Conservation (phyloP, 1,140 invertebrate species). For the Diprion similis region DNA sequence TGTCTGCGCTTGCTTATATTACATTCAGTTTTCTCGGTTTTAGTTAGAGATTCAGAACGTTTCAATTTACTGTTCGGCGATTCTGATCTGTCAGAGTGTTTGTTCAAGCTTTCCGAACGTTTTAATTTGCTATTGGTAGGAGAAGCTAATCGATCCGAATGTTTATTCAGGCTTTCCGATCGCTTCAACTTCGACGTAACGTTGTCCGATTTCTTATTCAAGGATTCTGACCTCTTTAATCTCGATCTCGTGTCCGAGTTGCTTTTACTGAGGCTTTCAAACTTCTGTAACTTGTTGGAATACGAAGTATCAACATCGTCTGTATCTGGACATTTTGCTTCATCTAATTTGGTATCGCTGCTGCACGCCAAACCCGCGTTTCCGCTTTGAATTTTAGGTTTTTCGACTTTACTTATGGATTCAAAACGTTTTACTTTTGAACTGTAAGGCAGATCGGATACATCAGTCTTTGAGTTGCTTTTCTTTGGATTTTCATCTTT, state of each 20-base stretch:
- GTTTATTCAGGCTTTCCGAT: constrained; percentile 59
- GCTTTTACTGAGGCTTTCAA: constrained; percentile 53
- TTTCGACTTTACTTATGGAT: background rate
- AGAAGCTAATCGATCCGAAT: constrained; percentile 54
- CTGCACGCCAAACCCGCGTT: background rate
- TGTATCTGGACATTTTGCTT: constrained; percentile 5
- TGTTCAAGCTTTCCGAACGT: constrained; percentile 66
- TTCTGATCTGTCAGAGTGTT: constrained; percentile 57
- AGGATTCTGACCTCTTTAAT: constrained; percentile 67
- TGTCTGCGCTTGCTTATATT: constrained; percentile 78
- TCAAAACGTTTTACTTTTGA: constrained; percentile 31
- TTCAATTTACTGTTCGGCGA: constrained; percentile 61
- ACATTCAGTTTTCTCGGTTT: constrained; percentile 83
- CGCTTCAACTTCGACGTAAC: constrained; percentile 54
- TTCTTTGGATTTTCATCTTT: constrained; percentile 39
- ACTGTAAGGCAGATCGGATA: constrained; percentile 7
- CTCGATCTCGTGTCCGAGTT: constrained; percentile 51
- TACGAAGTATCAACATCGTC: constrained; percentile 42
- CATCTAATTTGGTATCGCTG: constrained; percentile 10
- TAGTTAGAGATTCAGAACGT: constrained; percentile 74
- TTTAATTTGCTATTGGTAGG: constrained; percentile 61
- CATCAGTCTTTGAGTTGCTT: constrained; percentile 18
- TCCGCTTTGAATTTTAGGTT: background rate
- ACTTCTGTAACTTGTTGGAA: constrained; percentile 58
- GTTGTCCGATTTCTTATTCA: constrained; percentile 64